phyloP scores from a whole-genome alignment of 2,888 invertebrate species.

The Sinodicranocentrus sp. region DNA sequence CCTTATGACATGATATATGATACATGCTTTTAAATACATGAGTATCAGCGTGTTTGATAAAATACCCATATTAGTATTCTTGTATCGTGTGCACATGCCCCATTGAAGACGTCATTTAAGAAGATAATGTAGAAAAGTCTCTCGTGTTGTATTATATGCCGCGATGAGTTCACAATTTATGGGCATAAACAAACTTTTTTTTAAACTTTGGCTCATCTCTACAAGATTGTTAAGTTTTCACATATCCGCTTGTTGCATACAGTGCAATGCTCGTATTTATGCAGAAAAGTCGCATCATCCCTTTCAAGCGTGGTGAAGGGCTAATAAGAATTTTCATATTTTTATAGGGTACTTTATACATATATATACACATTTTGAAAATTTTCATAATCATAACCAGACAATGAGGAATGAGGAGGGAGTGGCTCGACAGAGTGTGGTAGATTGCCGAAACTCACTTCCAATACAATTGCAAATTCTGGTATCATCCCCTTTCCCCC shows the following conservation, averaged over 20 bases:
- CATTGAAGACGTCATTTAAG: neutral
- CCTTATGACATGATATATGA: neutral
- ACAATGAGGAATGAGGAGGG: slow-evolving; percentile 29
- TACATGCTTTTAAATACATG: too few species aligned
- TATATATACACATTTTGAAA: neutral
- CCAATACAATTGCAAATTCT: slow-evolving; percentile 1
- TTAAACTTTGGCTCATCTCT: too few species aligned
- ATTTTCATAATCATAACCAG: slow-evolving; percentile 11
- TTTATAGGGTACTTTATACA: slow-evolving; percentile 4
- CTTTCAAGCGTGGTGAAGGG: neutral
- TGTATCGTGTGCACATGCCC: neutral
- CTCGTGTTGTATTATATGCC: neutral
- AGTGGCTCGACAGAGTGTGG: slow-evolving; percentile 41
- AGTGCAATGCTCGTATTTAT: slow-evolving; percentile 38
- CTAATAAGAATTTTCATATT: too few species aligned
- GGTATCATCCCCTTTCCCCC: slow-evolving; percentile 45
- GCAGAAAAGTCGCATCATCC: slow-evolving; percentile 7
- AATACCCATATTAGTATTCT: slow-evolving; percentile 44
- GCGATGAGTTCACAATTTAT: slow-evolving; percentile 15
- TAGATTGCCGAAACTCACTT: slow-evolving; percentile 20
- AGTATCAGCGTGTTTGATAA: neutral
- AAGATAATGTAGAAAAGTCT: neutral
- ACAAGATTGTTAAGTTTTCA: too few species aligned
- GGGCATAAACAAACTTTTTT: slow-evolving; percentile 7
- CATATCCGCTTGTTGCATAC: too few species aligned